Evolutionary conservation across 2,113 vertebrate species (phyloP), one percentile per base, ranked within the genome.

Genomic region (Calyptommatus sinebrachiatus): DNA sequence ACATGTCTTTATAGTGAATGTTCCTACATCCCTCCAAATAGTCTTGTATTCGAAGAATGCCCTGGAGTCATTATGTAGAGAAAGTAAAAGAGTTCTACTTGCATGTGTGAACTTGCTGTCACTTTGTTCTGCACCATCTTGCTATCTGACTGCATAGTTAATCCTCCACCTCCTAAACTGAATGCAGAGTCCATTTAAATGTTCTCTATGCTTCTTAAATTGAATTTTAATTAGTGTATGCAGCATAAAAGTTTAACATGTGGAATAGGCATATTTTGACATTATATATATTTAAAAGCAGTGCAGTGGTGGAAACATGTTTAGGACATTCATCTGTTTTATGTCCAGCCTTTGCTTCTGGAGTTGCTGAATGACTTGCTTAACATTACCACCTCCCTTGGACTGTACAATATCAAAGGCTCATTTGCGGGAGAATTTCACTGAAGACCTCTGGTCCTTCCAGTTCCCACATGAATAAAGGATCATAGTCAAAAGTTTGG

Each of bases 161-260:
- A 85, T 57, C 65, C 84, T 80, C 68, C 4, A 78, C 71, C 76
- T 81, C 88, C 84, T 65, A 67, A 70, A 80, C 85, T 87, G 29
- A 72, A 81, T 88, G 74, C 41, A 57, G 65, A 79, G 77, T 78
- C 81, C 79, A 1, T 0, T 75, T 63, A 28, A 2, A 22, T 66
- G 77, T 74, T 8, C 5, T 1, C 76, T 65, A 83, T 71, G 84
- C 1, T 65, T 69, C 65, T 0, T 0, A 53, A 53, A 66, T 75
- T 77, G 88, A 87, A 73, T 80, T 68, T 84, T 73, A 84, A 73
- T 79, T 29, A 0, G 5, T 87, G 76, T 82, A 0, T 0, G 74
- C 66, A 82, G 67, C 48, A 3, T 5, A 73, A 35, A 53, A 75
- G 11, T 72, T 31, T 83, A 41, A 46, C 16, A 21, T 74, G 1